phyloP scores from a whole-genome alignment of 2,888 invertebrate species.

The Labia minor region DNA sequence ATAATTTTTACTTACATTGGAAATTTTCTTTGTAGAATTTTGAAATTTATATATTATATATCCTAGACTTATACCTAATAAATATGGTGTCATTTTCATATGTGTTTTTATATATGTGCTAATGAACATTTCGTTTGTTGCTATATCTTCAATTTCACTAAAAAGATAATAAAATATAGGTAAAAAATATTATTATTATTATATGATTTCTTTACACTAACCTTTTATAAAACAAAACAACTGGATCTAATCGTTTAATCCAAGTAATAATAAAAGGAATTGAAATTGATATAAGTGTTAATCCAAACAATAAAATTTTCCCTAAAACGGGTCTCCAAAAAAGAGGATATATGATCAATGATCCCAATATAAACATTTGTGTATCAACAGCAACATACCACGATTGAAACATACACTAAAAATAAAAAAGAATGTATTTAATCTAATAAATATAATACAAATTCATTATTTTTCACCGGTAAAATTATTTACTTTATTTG shows the following conservation, averaged over 20 bases:
- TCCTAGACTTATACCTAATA: slow-evolving; percentile 54
- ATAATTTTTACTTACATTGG: slow-evolving; percentile 40
- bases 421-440: slow-evolving; percentile 26
- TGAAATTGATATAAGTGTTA: slow-evolving; percentile 41
- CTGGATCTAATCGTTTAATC: slow-evolving; percentile 50
- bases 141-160: slow-evolving; percentile 56
- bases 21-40: slow-evolving; percentile 34
- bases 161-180: background rate
- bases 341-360: slow-evolving; percentile 53
- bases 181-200: background rate
- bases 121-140: slow-evolving; percentile 50
- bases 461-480: too few relatives aligned
- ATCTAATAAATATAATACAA: too few relatives aligned
- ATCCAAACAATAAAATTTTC: slow-evolving; percentile 40
- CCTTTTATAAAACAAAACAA: slow-evolving; percentile 55
- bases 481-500: too few relatives aligned
- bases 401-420: slow-evolving; percentile 62
- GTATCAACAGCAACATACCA: slow-evolving; percentile 58
- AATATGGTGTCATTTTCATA: slow-evolving; percentile 60
- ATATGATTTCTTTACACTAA: slow-evolving; percentile 37
- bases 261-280: slow-evolving; percentile 51
- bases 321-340: slow-evolving; percentile 53
- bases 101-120: slow-evolving; percentile 62
- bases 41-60: slow-evolving; percentile 54
- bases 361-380: slow-evolving; percentile 54